Conservation (phyloP, 2,797 vertebrate species). For the Hafferia zeledoni region DNA sequence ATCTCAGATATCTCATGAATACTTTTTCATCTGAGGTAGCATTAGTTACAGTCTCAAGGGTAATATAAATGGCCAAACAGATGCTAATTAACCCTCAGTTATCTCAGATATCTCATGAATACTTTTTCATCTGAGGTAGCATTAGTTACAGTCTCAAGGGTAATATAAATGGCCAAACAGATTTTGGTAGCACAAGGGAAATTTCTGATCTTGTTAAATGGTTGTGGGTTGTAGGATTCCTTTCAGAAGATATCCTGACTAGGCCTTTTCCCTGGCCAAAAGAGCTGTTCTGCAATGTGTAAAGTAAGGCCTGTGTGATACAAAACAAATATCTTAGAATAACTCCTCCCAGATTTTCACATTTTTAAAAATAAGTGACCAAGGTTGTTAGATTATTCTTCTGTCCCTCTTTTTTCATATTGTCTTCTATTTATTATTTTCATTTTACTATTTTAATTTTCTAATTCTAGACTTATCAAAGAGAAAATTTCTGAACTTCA, state of each 20-base stretch:
- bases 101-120: not conserved
- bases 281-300: not conserved
- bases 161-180: not conserved
- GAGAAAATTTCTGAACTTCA: not conserved
- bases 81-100: not conserved
- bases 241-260: not conserved
- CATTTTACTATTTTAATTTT: not conserved
- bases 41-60: not conserved
- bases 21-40: not conserved
- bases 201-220: not conserved
- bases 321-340: not conserved
- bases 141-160: not conserved
- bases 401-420: fast-evolving
- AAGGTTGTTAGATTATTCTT: not conserved
- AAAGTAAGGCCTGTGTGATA: not conserved
- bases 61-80: not conserved
- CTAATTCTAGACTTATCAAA: not conserved
- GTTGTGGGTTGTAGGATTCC: not conserved
- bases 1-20: not conserved
- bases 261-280: not conserved
- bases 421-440: not conserved
- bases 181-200: not conserved
- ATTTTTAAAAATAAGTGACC: not conserved
- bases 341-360: not conserved
- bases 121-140: not conserved